These are phyloP conservation scores for Picus viridis DNA, from an alignment of 2,797 vertebrate genomes.

Conservation along the genomic window DNA sequence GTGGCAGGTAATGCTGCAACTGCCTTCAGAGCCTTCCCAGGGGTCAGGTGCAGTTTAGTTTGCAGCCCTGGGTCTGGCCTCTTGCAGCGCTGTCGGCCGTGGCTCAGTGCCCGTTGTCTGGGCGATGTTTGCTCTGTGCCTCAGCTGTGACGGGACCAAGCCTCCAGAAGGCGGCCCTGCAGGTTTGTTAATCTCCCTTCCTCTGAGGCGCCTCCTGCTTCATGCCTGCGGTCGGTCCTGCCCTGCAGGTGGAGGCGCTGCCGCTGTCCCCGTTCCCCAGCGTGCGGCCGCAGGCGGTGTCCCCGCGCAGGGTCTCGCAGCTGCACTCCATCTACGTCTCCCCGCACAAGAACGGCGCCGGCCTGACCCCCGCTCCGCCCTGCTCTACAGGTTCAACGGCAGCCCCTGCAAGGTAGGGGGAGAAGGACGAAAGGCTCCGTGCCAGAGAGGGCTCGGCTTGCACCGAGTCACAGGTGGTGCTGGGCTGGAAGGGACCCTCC, in stretches of 20 bases:
- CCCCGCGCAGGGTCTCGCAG: constrained; percentile 92
- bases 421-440: not conserved
- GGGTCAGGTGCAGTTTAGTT: not conserved
- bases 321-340: constrained; percentile 92
- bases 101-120: not conserved
- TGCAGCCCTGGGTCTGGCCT: not conserved
- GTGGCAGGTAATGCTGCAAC: too few relatives aligned
- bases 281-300: constrained; percentile 87
- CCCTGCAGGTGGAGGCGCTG: constrained; percentile 86
- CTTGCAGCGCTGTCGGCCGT: rapidly evolving
- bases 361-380: constrained; percentile 82
- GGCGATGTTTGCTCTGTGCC: not conserved
- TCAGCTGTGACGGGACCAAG: not conserved
- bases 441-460: not conserved
- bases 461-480: too few relatives aligned
- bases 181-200: not conserved
- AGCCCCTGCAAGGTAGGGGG: constrained; percentile 91
- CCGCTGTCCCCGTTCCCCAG: constrained; percentile 92
- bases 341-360: constrained; percentile 88
- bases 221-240: not conserved
- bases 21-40: not conserved
- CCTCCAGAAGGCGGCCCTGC: not conserved
- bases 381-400: constrained; percentile 90
- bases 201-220: not conserved
- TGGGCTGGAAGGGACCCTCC: too few relatives aligned